Evolutionary conservation across 2,888 invertebrate genomes (phyloP).

Genomic region (Melipona bicolor): DNA sequence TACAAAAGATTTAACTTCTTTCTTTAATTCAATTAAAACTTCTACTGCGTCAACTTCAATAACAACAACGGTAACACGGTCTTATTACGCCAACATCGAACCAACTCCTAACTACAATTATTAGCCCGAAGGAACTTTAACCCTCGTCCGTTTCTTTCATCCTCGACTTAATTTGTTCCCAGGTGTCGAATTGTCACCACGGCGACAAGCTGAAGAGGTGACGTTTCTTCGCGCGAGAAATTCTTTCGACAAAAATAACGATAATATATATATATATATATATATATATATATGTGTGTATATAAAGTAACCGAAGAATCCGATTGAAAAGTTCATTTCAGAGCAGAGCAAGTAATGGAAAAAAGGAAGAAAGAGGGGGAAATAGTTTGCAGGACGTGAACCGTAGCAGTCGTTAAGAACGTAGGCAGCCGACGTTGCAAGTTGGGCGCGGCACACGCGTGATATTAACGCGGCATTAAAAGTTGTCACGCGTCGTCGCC

Average conservation of each 20-base stretch:
- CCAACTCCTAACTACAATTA: not conserved
- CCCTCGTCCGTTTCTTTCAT: not conserved
- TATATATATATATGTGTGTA: too few relatives aligned
- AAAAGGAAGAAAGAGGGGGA: too few relatives aligned
- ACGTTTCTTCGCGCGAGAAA: too few relatives aligned
- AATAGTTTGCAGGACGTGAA: not conserved
- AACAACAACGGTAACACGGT: not conserved
- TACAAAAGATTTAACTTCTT: not conserved
- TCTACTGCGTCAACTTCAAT: not conserved
- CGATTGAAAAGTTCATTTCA: not conserved
- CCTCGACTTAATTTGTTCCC: not conserved
- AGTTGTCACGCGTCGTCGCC: slow-evolving; percentile 41
- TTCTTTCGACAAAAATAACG: too few relatives aligned
- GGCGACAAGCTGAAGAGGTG: too few relatives aligned
- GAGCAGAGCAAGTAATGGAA: too few relatives aligned
- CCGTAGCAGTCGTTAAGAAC: not conserved
- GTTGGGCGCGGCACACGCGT: slow-evolving; percentile 26
- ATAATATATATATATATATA: too few relatives aligned
- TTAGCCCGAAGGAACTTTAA: not conserved
- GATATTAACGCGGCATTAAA: slow-evolving; percentile 44
- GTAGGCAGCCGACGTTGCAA: not conserved
- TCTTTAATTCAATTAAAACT: not conserved
- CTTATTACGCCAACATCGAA: not conserved
- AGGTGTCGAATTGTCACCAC: not conserved
- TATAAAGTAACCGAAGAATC: too few relatives aligned